phyloP scores from a whole-genome alignment of 2,113 vertebrate species.

The Scomber japonicus region DNA sequence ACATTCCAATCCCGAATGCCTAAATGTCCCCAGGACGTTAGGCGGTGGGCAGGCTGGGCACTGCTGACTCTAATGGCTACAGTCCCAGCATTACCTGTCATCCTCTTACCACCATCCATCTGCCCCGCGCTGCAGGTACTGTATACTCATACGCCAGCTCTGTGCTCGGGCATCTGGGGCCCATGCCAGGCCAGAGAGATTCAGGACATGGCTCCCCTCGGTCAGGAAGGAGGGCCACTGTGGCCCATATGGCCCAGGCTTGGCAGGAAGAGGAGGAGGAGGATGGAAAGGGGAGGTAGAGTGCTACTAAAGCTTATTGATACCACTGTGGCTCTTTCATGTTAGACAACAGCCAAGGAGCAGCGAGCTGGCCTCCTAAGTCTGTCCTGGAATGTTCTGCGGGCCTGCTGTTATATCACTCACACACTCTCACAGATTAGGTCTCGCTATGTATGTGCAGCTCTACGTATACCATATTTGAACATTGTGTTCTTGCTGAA shows the following conservation, averaged over 20 bases:
- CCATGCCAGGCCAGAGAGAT: slow-evolving; percentile 66
- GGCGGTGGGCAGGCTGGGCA: slow-evolving; percentile 26
- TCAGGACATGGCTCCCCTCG: slow-evolving; percentile 77
- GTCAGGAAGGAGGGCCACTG: slow-evolving; percentile 83
- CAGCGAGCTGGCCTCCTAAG: slow-evolving; percentile 56
- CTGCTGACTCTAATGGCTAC: slow-evolving; percentile 35
- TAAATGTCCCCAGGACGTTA: slow-evolving; percentile 47
- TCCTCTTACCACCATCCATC: slow-evolving; percentile 74
- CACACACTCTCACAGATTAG: slow-evolving; percentile 45
- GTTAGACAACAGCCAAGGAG: slow-evolving; percentile 56
- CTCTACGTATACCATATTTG: slow-evolving; percentile 43
- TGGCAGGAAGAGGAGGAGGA: slow-evolving; percentile 49
- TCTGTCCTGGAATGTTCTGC: slow-evolving; percentile 77
- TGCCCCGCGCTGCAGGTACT: slow-evolving; percentile 68
- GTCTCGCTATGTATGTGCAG: slow-evolving; percentile 19
- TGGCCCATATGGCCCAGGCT: slow-evolving; percentile 80
- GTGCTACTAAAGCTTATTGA: slow-evolving; percentile 47
- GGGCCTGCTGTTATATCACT: slow-evolving; percentile 70
- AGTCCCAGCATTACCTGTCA: slow-evolving; percentile 66
- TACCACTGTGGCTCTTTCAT: slow-evolving; percentile 46
- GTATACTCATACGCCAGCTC: slow-evolving; percentile 65
- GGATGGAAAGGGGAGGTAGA: slow-evolving; percentile 1
- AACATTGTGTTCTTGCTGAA: slow-evolving; percentile 28
- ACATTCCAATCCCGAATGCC: slow-evolving; percentile 33
- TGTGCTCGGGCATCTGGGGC: slow-evolving; percentile 55